Percentiles rank a stretch among this genome's conserved stretches.
Evolutionary conservation across 2,113 vertebrate species (phyloP).

Genomic region (Jacana jacana): DNA sequence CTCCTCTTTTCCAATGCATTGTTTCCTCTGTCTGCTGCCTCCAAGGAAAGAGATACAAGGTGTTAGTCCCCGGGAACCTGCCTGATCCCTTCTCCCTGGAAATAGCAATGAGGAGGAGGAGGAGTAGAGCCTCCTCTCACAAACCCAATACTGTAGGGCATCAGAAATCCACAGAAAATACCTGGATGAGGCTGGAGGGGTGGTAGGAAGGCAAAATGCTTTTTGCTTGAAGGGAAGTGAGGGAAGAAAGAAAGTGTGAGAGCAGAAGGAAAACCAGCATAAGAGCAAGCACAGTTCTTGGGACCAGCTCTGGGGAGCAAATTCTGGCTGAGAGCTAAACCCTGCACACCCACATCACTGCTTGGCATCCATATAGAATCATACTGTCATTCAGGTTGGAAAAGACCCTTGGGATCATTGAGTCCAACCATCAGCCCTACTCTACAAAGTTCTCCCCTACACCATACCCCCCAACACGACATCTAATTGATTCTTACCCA

Average conservation of each 20-base stretch:
- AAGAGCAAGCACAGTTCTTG: neutral
- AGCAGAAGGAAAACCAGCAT: neutral
- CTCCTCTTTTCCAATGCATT: accelerated
- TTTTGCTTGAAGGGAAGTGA: neutral
- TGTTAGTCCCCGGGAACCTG: accelerated
- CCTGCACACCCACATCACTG: neutral
- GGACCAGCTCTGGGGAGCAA: neutral
- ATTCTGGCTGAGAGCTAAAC: neutral
- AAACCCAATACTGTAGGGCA: neutral
- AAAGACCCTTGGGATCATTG: no score
- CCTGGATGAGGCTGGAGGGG: neutral
- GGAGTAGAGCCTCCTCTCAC: neutral
- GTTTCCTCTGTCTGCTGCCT: neutral
- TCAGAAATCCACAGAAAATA: neutral
- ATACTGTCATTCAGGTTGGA: no score
- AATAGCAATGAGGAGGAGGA: neutral
- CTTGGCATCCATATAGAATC: neutral
- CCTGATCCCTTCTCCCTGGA: neutral
- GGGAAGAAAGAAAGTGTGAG: neutral
- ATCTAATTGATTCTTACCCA: no score
- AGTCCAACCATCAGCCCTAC: no score
- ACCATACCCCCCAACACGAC: no score
- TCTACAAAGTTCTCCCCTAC: no score
- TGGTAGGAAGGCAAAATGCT: neutral
- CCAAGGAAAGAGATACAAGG: neutral